These are phyloP conservation scores for Orchesella cincta DNA, from an alignment of 1,140 invertebrate genomes.

Conservation along the genomic window DNA sequence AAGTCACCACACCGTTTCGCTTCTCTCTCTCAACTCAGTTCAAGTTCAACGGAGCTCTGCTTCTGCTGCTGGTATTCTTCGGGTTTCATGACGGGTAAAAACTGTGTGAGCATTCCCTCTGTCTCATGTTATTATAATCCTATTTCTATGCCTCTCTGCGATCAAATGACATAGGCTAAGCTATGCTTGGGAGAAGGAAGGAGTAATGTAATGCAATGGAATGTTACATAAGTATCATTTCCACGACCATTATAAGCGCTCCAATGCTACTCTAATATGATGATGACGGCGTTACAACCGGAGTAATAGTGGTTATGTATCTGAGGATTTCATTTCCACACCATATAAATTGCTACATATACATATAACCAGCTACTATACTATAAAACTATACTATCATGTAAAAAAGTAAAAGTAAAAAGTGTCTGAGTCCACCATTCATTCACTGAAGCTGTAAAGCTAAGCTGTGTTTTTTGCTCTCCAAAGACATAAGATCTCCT, in stretches of 20 bases:
- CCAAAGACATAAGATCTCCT: too few relatives aligned
- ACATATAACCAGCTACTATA: not conserved
- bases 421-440: too few relatives aligned
- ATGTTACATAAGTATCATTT: conserved; percentile 1
- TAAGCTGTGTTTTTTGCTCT: not conserved
- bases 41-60: conserved; percentile 6
- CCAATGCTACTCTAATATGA: conserved; percentile 1
- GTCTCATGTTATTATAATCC: too few relatives aligned
- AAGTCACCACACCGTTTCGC: conserved; percentile 1
- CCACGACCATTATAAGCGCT: conserved; percentile 19
- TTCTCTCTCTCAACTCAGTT: not conserved
- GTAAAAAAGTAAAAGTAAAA: too few relatives aligned
- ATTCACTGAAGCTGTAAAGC: not conserved
- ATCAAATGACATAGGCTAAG: too few relatives aligned
- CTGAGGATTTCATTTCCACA: too few relatives aligned
- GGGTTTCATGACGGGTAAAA: not conserved
- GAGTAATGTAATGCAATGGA: not conserved
- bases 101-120: too few relatives aligned
- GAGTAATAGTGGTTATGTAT: too few relatives aligned
- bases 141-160: too few relatives aligned
- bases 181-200: too few relatives aligned
- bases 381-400: too few relatives aligned
- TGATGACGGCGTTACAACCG: not conserved
- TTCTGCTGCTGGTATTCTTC: too few relatives aligned
- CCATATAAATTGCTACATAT: not conserved